Conservation (phyloP, 2,113 vertebrate species). For the Oreochromis niloticus region DNA sequence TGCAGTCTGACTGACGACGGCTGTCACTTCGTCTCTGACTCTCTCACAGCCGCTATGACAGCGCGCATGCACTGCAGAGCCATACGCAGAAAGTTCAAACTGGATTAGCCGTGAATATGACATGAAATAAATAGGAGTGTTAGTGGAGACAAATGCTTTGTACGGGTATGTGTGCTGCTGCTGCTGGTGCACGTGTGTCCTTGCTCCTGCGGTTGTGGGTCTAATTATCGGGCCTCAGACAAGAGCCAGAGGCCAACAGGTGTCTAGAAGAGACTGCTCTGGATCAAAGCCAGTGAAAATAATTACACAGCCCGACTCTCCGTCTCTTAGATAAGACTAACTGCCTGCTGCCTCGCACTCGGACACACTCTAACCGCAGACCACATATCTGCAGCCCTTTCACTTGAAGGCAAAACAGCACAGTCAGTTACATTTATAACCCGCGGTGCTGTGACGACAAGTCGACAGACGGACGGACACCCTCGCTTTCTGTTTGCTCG, state of each 20-base stretch:
- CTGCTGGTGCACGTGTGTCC: neutral
- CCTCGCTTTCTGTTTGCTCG: neutral
- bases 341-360: conserved; percentile 13
- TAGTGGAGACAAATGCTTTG: neutral
- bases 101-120: neutral
- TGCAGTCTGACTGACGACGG: conserved; percentile 5
- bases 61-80: neutral
- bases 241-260: conserved; percentile 62
- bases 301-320: conserved; percentile 57
- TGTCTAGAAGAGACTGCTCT: conserved; percentile 59
- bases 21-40: conserved; percentile 27
- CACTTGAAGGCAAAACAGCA: neutral
- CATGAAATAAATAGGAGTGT: neutral
- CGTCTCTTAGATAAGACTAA: conserved; percentile 40
- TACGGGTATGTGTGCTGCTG: neutral
- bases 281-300: conserved; percentile 72
- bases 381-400: neutral
- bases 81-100: neutral
- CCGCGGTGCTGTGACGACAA: neutral
- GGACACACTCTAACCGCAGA: conserved; percentile 26
- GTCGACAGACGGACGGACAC: neutral
- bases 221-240: conserved; percentile 66
- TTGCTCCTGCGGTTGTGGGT: conserved; percentile 12
- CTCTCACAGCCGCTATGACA: neutral
- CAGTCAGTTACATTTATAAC: neutral